These are phyloP conservation scores for Catocala nupta DNA, from an alignment of 2,888 invertebrate genomes.

Conservation along the genomic window DNA sequence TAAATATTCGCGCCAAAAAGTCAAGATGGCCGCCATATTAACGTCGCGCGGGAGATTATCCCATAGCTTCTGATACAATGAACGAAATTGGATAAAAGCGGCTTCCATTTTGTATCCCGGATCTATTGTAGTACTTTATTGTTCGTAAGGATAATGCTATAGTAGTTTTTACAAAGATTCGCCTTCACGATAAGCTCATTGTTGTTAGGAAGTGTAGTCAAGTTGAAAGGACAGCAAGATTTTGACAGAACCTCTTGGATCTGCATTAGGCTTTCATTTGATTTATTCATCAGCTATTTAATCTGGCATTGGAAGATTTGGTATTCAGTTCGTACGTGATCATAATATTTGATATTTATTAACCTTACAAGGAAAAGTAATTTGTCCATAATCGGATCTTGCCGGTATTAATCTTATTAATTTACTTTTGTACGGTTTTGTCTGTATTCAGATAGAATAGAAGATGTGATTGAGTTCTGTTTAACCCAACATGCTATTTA, in stretches of 20 bases:
- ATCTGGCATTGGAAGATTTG: no score
- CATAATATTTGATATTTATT: no score
- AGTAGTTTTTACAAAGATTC: slow-evolving; percentile 33
- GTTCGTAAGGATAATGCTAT: slow-evolving; percentile 26
- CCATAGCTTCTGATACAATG: slow-evolving; percentile 28
- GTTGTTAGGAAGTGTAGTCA: slow-evolving; percentile 17
- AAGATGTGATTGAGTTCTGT: no score
- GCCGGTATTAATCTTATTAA: no score
- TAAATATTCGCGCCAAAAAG: slow-evolving; percentile 4
- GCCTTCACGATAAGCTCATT: slow-evolving; percentile 32
- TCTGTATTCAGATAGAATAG: no score
- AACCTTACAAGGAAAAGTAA: no score
- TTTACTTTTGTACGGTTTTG: no score
- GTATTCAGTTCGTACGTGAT: no score
- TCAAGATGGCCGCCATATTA: slow-evolving; percentile 8
- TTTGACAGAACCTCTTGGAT: neutral
- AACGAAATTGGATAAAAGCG: slow-evolving; percentile 40
- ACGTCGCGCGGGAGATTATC: slow-evolving; percentile 30
- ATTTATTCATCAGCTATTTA: neutral
- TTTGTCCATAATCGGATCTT: no score
- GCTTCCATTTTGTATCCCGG: slow-evolving; percentile 25
- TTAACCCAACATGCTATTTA: no score
- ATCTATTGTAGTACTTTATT: slow-evolving; percentile 28
- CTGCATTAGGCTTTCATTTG: neutral
- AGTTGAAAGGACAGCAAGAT: slow-evolving; percentile 3